Evolutionary conservation across 2,888 invertebrate genomes (phyloP).

Genomic region (Epirrhoe tristata): DNA sequence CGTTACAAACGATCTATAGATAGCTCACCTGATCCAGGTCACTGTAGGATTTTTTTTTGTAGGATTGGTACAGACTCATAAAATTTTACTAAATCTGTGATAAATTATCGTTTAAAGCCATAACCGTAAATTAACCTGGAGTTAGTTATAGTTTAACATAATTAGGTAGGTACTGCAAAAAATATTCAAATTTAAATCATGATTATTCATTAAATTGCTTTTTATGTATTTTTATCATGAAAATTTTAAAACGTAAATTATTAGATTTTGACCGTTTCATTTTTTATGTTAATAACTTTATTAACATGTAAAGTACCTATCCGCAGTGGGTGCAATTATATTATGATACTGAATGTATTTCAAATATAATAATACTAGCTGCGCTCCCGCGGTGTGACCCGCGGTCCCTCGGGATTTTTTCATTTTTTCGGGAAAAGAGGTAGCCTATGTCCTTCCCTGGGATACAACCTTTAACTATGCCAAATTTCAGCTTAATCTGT

Average conservation of each 20-base stretch:
- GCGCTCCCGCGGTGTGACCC: too few relatives aligned
- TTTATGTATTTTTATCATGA: slow-evolving; percentile 1
- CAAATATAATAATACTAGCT: background rate
- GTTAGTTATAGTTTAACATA: slow-evolving; percentile 6
- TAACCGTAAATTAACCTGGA: slow-evolving; percentile 14
- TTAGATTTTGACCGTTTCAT: background rate
- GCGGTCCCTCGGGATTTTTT: too few relatives aligned
- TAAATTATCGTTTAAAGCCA: slow-evolving; percentile 23
- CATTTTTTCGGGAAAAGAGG: too few relatives aligned
- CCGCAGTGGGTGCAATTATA: background rate
- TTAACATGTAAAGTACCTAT: background rate
- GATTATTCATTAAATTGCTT: slow-evolving; percentile 15
- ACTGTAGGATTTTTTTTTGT: too few relatives aligned
- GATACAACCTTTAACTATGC: too few relatives aligned
- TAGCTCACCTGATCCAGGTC: too few relatives aligned
- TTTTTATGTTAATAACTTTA: background rate
- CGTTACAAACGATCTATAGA: too few relatives aligned
- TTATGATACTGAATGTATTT: background rate
- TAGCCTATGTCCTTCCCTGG: too few relatives aligned
- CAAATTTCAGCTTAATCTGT: too few relatives aligned
- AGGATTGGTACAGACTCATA: background rate
- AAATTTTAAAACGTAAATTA: background rate
- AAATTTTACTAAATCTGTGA: slow-evolving; percentile 16
- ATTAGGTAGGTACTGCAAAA: slow-evolving; percentile 11
- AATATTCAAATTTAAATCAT: slow-evolving; percentile 12